Evolutionary conservation across 2,888 invertebrate genomes (phyloP).

Genomic region (Lissonota sp.): DNA sequence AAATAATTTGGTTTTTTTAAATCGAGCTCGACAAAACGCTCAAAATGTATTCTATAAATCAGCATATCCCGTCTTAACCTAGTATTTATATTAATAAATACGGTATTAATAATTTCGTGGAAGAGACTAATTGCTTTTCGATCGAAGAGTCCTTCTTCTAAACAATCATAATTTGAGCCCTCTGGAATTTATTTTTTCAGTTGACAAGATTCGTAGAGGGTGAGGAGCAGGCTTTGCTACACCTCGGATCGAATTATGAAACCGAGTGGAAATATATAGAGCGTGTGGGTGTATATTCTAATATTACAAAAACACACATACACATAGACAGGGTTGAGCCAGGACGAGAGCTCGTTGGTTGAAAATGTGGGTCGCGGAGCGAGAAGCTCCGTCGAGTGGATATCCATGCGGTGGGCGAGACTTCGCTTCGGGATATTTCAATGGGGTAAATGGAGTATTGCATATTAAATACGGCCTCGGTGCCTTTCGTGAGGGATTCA

Average conservation of each 20-base stretch:
- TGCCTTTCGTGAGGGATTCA: slow-evolving; percentile 56
- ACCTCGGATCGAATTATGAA: slow-evolving; percentile 66
- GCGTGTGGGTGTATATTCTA: background rate
- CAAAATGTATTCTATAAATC: no score
- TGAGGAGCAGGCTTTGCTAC: slow-evolving; percentile 49
- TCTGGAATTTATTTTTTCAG: slow-evolving; percentile 33
- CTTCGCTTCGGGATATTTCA: slow-evolving; percentile 71
- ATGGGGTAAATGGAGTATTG: slow-evolving; percentile 81
- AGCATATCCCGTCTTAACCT: no score
- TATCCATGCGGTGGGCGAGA: slow-evolving; percentile 42
- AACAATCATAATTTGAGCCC: background rate
- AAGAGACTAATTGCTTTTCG: slow-evolving; percentile 28
- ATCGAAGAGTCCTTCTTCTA: slow-evolving; percentile 16
- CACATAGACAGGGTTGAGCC: slow-evolving; percentile 31
- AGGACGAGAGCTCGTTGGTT: slow-evolving; percentile 43
- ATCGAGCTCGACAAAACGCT: no score
- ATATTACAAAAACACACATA: slow-evolving; percentile 9
- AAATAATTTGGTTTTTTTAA: no score
- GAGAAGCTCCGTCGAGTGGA: slow-evolving; percentile 71
- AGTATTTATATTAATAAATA: no score
- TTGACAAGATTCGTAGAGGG: slow-evolving; percentile 31
- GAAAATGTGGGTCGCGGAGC: slow-evolving; percentile 78
- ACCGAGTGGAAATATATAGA: slow-evolving; percentile 59
- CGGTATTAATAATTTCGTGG: background rate
- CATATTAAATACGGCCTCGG: slow-evolving; percentile 77